A percentile compares a stretch with the other conserved stretches of the same genome.
Conservation (phyloP, 2,113 vertebrate species). For the Chamaea fasciata region DNA sequence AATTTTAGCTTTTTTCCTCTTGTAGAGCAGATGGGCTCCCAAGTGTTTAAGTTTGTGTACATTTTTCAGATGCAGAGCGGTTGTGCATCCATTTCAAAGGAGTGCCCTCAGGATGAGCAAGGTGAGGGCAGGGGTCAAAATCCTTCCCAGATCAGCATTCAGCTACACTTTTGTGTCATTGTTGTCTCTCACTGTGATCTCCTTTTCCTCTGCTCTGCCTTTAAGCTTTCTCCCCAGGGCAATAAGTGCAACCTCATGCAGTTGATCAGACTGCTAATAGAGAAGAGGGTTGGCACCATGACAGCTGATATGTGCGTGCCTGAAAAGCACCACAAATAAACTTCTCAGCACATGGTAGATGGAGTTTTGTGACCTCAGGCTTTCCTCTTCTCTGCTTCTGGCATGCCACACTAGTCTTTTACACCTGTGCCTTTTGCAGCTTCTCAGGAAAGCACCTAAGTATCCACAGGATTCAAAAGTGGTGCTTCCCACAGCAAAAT, state of each 20-base stretch:
- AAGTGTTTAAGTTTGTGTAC: neutral
- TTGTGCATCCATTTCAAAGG: neutral
- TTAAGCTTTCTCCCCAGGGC: neutral
- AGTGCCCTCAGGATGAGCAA: neutral
- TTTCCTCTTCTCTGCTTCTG: neutral
- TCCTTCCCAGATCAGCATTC: neutral
- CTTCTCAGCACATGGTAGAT: rapidly evolving
- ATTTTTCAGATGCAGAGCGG: neutral
- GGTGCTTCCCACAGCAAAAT: neutral
- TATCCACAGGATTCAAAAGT: neutral
- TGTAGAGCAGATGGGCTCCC: neutral
- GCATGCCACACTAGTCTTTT: neutral
- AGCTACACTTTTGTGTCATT: neutral
- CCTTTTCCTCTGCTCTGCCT: neutral
- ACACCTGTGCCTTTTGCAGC: neutral
- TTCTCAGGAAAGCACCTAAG: neutral
- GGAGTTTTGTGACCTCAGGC: neutral
- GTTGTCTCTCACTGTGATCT: neutral
- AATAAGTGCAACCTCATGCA: neutral
- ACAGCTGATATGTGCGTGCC: neutral
- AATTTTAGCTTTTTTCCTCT: neutral
- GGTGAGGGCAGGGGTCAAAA: neutral
- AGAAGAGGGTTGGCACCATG: neutral
- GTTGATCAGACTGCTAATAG: neutral
- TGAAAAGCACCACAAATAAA: neutral